Evolutionary conservation across 1,140 invertebrate genomes (phyloP).

Genomic region (Achroia grisella): DNA sequence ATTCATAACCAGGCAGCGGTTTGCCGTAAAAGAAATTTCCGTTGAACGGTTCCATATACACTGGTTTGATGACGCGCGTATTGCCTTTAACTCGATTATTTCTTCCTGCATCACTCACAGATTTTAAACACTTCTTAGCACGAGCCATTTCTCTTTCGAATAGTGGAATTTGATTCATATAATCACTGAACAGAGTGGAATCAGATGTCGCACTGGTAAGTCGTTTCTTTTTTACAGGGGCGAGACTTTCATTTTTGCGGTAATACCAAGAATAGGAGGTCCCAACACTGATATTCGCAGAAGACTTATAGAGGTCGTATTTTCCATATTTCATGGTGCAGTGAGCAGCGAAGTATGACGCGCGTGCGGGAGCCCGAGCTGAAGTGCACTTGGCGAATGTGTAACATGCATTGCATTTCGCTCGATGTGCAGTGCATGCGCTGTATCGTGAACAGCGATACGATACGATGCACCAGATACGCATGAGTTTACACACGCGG

Average conservation of each 20-base stretch:
- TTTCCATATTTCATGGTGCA: slow-evolving; percentile 75
- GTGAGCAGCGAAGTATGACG: slow-evolving; percentile 28
- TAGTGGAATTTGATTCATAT: slow-evolving; percentile 65
- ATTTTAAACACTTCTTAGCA: slow-evolving; percentile 51
- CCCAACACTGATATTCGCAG: slow-evolving; percentile 62
- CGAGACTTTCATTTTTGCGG: slow-evolving; percentile 55
- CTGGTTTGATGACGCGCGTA: slow-evolving; percentile 45
- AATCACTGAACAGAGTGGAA: slow-evolving; percentile 72
- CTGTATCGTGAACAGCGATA: slow-evolving; percentile 32
- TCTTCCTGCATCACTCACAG: slow-evolving; percentile 48
- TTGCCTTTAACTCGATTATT: slow-evolving; percentile 47
- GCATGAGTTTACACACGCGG: slow-evolving; percentile 17
- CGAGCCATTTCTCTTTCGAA: slow-evolving; percentile 52
- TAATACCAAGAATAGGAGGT: slow-evolving; percentile 71
- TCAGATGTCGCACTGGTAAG: slow-evolving; percentile 54
- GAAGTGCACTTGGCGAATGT: slow-evolving; percentile 43
- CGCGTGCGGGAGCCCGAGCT: slow-evolving; percentile 41
- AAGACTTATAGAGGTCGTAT: slow-evolving; percentile 74
- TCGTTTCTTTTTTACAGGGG: slow-evolving; percentile 39
- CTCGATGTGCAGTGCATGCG: slow-evolving; percentile 22
- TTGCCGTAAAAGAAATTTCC: slow-evolving; percentile 67
- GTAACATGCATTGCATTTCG: slow-evolving; percentile 51
- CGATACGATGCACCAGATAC: slow-evolving; percentile 43
- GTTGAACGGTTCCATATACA: slow-evolving; percentile 53
- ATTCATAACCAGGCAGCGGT: slow-evolving; percentile 51